These are phyloP conservation scores for Mythimna albipuncta DNA, from an alignment of 2,888 invertebrate genomes.

Conservation along the genomic window DNA sequence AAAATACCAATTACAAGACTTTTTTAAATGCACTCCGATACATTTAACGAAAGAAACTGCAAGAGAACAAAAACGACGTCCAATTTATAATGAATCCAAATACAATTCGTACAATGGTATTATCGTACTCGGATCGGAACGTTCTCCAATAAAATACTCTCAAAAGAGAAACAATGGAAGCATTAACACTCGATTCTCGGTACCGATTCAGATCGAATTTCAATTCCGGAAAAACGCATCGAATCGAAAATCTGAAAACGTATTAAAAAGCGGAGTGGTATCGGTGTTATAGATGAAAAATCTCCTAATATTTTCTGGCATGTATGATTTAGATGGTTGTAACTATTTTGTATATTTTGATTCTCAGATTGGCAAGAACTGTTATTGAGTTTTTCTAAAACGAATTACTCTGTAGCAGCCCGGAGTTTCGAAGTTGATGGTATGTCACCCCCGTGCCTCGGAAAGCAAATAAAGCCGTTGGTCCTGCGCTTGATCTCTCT, in stretches of 20 bases:
- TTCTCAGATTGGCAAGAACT: no score
- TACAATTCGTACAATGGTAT: conserved; percentile 33
- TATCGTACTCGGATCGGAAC: conserved; percentile 20
- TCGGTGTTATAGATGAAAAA: background rate
- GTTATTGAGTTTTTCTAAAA: no score
- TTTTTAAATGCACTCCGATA: conserved; percentile 15
- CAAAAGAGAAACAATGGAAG: conserved; percentile 47
- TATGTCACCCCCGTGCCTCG: no score
- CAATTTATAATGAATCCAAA: conserved; percentile 28
- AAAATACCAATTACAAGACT: background rate
- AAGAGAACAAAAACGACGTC: conserved; percentile 17
- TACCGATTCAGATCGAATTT: conserved; percentile 36
- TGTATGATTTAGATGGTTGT: no score
- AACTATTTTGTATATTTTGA: no score
- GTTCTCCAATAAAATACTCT: conserved; percentile 34
- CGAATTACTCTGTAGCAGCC: no score
- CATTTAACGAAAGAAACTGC: background rate
- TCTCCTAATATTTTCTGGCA: background rate
- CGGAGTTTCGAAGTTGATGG: no score
- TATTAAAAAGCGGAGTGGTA: conserved; percentile 5
- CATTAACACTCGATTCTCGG: conserved; percentile 43
- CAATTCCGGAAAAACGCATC: conserved; percentile 43
- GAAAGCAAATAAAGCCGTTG: no score
- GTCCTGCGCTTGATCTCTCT: no score
- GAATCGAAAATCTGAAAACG: conserved; percentile 19